Evolutionary conservation across 2,797 vertebrate genomes (phyloP).

Genomic region (Sphenodon punctatus): DNA sequence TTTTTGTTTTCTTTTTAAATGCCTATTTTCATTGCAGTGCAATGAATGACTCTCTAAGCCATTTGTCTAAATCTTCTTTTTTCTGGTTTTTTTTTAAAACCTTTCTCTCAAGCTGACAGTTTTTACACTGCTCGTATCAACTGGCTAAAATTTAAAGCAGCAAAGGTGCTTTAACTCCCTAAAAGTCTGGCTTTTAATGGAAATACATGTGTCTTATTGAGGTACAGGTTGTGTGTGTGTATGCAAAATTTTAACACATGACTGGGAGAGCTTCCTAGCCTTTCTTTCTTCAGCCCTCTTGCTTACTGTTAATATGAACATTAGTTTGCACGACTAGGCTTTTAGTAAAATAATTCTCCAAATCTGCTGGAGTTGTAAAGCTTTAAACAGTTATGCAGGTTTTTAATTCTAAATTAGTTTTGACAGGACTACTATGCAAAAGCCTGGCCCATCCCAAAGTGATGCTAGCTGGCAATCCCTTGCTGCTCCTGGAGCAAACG

Average conservation of each 20-base stretch:
- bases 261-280: not conserved
- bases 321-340: conserved; percentile 76
- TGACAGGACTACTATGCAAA: conserved; percentile 91
- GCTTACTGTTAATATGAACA: conserved; percentile 60
- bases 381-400: conserved; percentile 89
- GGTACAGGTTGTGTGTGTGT: not conserved
- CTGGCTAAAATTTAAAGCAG: conserved; percentile 1
- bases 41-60: not conserved
- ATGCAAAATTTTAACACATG: conserved; percentile 9
- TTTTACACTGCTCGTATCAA: not conserved
- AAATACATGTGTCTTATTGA: conserved; percentile 27
- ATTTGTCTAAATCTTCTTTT: not conserved
- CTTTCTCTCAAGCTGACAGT: not conserved
- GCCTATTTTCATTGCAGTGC: not conserved
- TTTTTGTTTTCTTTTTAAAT: no score
- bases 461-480: conserved; percentile 89
- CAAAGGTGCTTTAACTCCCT: not conserved
- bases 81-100: accelerated
- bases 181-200: not conserved
- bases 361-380: conserved; percentile 83
- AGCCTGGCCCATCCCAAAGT: conserved; percentile 87
- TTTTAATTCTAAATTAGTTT: conserved; percentile 94
- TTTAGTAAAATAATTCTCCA: conserved; percentile 84
- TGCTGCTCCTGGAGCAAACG: conserved; percentile 86
- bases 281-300: not conserved